Percentiles rank a stretch among this genome's conserved stretches.
phyloP scores from a whole-genome alignment of 92 coral and sea anemone genomes.

The Chrysogorgia sp. region DNA sequence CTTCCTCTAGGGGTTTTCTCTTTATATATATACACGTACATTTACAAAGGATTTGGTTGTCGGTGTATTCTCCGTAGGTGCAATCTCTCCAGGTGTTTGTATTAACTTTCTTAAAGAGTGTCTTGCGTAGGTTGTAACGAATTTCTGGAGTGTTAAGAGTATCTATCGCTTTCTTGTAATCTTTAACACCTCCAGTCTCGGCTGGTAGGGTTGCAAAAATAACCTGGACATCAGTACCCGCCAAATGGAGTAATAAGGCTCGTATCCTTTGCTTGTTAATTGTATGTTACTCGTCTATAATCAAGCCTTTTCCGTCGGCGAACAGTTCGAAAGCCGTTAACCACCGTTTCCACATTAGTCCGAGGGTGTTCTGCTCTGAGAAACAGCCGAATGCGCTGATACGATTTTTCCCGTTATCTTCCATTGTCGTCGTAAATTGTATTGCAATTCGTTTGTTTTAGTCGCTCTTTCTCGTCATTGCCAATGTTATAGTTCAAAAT shows the following conservation, averaged over 20 bases:
- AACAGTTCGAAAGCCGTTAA: constrained; percentile 45
- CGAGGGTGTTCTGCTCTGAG: constrained; percentile 31
- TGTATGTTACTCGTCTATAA: constrained; percentile 33
- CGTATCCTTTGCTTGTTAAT: constrained; percentile 36
- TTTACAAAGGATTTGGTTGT: constrained; percentile 41
- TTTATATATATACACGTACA: constrained; percentile 19
- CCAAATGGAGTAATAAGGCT: constrained; percentile 50
- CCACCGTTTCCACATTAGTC: constrained; percentile 50
- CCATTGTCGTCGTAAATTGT: constrained; percentile 13
- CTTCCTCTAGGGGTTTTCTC: constrained; percentile 20
- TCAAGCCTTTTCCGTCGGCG: constrained; percentile 54
- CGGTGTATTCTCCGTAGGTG: constrained; percentile 42
- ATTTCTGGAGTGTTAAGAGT: constrained; percentile 45
- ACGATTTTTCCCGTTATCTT: background rate
- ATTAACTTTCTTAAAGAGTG: constrained; percentile 35
- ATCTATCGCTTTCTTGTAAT: constrained; percentile 32
- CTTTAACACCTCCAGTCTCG: constrained; percentile 29
- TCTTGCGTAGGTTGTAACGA: constrained; percentile 47
- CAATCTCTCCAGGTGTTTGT: constrained; percentile 36
- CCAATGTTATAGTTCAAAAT: constrained; percentile 15
- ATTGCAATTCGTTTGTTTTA: background rate
- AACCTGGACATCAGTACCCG: constrained; percentile 47
- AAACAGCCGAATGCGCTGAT: constrained; percentile 28
- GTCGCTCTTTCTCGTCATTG: constrained; percentile 25
- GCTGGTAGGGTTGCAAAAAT: constrained; percentile 47